Evolutionary conservation across 1,140 invertebrate species (phyloP).

Genomic region (Drosophila funebris): DNA sequence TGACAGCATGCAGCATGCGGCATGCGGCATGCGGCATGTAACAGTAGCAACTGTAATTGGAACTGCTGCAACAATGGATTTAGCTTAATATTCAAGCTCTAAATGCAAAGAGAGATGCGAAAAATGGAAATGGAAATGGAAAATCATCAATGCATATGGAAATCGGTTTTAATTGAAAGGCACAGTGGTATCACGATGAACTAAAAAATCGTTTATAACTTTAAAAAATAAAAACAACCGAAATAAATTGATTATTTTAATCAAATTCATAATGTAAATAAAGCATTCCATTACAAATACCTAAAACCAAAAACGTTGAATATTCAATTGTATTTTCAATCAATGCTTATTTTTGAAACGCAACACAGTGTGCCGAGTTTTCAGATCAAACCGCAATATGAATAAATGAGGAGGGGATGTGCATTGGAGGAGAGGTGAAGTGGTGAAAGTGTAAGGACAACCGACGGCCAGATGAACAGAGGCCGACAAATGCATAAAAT

Average conservation of each 20-base stretch:
- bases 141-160: conserved; percentile 40
- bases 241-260: neutral
- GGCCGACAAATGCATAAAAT: conserved; percentile 67
- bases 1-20: neutral
- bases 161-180: conserved; percentile 52
- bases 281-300: neutral
- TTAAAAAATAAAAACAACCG: neutral
- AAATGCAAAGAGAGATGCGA: conserved; percentile 4
- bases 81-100: conserved; percentile 12
- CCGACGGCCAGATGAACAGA: conserved; percentile 29
- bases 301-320: neutral
- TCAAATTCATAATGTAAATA: neutral
- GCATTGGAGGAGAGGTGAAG: conserved; percentile 17
- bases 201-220: neutral
- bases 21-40: too few species aligned
- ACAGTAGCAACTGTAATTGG: neutral
- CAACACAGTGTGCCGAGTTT: conserved; percentile 9
- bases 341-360: neutral
- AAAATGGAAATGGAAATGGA: conserved; percentile 29
- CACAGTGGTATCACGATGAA: neutral
- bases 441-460: conserved; percentile 44
- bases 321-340: neutral
- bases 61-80: neutral
- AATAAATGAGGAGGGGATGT: neutral
- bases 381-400: conserved; percentile 22